These are phyloP conservation scores for Pedionomus torquatus DNA, from an alignment of 2,113 vertebrate genomes.

Conservation along the genomic window DNA sequence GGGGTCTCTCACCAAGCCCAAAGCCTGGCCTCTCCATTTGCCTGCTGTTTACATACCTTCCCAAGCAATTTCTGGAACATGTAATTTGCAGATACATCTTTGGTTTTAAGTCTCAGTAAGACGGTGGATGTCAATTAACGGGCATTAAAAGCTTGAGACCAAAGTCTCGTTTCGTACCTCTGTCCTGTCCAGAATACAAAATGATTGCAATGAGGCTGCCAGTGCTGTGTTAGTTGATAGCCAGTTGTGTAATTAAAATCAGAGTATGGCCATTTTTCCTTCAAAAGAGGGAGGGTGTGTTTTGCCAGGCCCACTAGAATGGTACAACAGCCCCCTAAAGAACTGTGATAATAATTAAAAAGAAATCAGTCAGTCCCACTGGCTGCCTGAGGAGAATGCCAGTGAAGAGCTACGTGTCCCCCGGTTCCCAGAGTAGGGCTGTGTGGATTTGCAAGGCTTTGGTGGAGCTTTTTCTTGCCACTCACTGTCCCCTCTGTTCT, in stretches of 20 bases:
- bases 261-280: background rate
- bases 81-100: background rate
- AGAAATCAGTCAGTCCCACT: background rate
- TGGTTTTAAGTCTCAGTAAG: background rate
- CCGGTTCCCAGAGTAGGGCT: background rate
- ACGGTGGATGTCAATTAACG: background rate
- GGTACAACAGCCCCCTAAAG: background rate
- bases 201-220: background rate
- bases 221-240: background rate
- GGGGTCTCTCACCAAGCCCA: background rate
- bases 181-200: background rate
- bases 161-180: background rate
- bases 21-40: background rate
- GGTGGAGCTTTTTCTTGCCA: background rate
- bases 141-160: background rate
- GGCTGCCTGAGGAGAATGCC: background rate
- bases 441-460: background rate
- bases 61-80: background rate
- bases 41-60: background rate
- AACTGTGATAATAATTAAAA: background rate
- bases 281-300: background rate
- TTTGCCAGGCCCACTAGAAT: background rate
- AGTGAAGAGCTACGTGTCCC: background rate
- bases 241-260: background rate
- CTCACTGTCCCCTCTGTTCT: background rate